Base-by-base conservation (phyloP, 1,140 invertebrate species). In the Cyclargus thomasi region DNA sequence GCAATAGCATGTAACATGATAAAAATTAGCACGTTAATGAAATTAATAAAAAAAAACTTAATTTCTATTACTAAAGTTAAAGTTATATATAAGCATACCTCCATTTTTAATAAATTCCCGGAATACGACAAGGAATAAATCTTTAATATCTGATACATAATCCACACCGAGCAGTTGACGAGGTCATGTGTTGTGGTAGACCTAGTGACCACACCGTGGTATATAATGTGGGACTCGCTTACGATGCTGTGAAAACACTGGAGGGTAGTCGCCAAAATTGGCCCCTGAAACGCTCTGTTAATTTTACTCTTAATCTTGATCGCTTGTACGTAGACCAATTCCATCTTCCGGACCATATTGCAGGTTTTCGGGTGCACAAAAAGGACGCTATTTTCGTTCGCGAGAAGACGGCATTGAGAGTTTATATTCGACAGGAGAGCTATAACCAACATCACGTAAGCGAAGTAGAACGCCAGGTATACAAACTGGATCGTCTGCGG, bases 171-270 rank as follows among this genome's bases (percentile, higher is more conserved):
- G 64, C 80, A 81, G 65, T 83, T 82, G 6, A 82, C n/a, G 2
- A 82, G 66, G 29, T 78, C 74, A 35, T 85, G 80, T n/a, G 70
- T 68, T 0, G 71, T 69, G 0, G 81, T 69, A 2, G 23, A 67
- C 18, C 67, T 65, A 10, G 77, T 67, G 0, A 81, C 55, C 6
- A 82, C 2, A 1, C 80, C 80, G 17, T 86, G 80, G 67, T 84
- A 87, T 53, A 87, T 78, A 17, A 81, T 84, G 63, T 85, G 75
- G 4, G 79, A 64, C 53, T 89, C 79, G 55, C 83, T 84, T 3
- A 87, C 78, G 21, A 86, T 79, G 0, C 78, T 70, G 64, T 87
- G 85, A 63, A 89, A 87, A 67, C 80, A 80, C 67, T 86, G 83
- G 10, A 87, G 53, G 7, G 71, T 68, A 7, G 80, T 78, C 8